Evolutionary conservation across 2,113 vertebrate species (phyloP).

Genomic region (Macheiramphus alcinus): DNA sequence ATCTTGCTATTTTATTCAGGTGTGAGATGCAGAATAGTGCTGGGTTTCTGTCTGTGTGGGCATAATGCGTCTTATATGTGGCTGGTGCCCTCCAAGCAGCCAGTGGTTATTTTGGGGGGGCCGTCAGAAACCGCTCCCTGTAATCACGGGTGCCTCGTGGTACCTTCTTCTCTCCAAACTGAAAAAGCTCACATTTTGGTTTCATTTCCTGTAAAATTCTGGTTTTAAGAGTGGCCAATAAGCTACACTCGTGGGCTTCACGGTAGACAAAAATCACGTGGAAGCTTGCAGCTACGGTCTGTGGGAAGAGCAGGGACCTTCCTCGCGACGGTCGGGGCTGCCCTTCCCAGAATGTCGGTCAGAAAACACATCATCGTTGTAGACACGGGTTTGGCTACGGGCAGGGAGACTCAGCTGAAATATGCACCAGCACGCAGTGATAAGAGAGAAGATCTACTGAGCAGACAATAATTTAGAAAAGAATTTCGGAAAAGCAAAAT

Average conservation of each 20-base stretch:
- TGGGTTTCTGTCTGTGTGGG: neutral
- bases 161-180: neutral
- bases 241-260: neutral
- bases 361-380: neutral
- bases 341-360: neutral
- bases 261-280: neutral
- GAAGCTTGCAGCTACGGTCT: neutral
- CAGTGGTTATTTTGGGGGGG: neutral
- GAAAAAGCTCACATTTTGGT: neutral
- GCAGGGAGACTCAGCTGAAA: neutral
- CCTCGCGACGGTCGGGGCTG: neutral
- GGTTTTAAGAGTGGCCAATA: neutral
- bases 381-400: neutral
- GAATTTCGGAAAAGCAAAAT: neutral
- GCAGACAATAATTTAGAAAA: neutral
- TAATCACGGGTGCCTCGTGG: fast-evolving
- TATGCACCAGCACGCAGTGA: fast-evolving
- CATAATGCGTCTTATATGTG: fast-evolving
- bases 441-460: neutral
- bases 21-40: neutral
- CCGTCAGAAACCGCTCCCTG: neutral
- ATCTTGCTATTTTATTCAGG: neutral
- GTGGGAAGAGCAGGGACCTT: neutral
- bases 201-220: neutral
- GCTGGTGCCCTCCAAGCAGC: neutral